Evolutionary conservation across 2,888 invertebrate genomes (phyloP), one percentile per base, ranked within the genome.

Genomic region (Orchesella flavescens): DNA sequence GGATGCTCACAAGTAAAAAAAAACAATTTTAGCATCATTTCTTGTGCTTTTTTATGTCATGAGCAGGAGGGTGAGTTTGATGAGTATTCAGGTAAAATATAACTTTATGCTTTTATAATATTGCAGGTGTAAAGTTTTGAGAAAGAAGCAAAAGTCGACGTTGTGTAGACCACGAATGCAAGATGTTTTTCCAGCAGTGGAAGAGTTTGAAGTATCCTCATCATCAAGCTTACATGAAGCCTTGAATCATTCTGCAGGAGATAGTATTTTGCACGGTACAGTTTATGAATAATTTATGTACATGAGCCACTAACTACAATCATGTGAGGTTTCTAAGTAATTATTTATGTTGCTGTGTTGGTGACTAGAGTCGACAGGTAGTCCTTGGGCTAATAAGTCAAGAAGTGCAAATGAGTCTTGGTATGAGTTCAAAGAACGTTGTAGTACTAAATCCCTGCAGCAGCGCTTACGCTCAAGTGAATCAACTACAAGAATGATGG

Each of bases 361-460:
- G 34, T 34, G 2, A 34, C 7, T 49, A 49, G 49, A n/a, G 10
- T 49, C 49, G 2, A 7, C 3, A 4, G 34, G 7, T 34, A 34
- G 2, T 34, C 59, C 59, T 3, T 59, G 59, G 59, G 23, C 19
- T 2, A 59, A 59, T 19, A 17, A 21, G 17, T 59, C 53, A 10
- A 72, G 57, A 15, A 24, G 43, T 57, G 72, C 57, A 4, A 72
- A 72, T 23, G 72, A 72, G 21, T 72, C 72, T 34, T 72, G 72
- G 72, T 72, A 34, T 72, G 72, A 72, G 21, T 72, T 68, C 13
- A 46, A 46, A 15, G 19, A 43, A 46, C 44, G 68, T 19, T 68
- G 68, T 13, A 68, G 68, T 24, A 13, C 21, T 23, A 53, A 3
- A 12, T 69, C 19, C 23, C 19, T 59, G 5, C 59, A 59, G 19